Evolutionary conservation across 2,797 vertebrate species (phyloP), one percentile per base, ranked within the genome.

Genomic region (Anisognathus igniventris): DNA sequence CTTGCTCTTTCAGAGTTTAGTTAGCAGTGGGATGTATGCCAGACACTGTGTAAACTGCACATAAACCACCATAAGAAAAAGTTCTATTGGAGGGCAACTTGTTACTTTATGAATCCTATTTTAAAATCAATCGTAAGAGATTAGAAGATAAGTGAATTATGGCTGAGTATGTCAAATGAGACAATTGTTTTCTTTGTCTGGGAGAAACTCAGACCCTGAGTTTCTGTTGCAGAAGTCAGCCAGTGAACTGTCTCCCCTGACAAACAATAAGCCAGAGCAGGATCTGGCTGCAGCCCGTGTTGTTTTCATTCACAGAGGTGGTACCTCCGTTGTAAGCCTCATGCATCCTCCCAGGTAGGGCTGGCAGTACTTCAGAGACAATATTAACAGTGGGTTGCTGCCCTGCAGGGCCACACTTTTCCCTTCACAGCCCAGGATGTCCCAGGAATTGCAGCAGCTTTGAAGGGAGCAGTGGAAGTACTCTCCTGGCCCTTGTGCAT

Each of bases 1-100:
- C 25, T 30, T 84, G 68, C 37, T 92, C 87, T 93, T 80, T 90
- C 47, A 81, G 51, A 83, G 82, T 90, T 97, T 80, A 93, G 65
- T 92, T 90, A 76, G 37, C 51, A 31, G 45, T 14, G 23, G 57
- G 53, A 70, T 20, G 12, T 64, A 28, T 61, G 64, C n/a, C 44
- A 5, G 6, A 72, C 50, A 39, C n/a, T 14, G 9, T 1, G 1
- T 56, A 66, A 82, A 42, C 11, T 45, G n/a, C 19, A 28, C 27
- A 20, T 28, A 28, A 8, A 9, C 33, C 30, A 30, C 8, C 1
- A 7, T 11, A 54, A 40, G 31, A 54, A 85, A 80, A 68, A 40
- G 4, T 44, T 73, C 31, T 40, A 3, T 30, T 74, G 31, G 13
- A 72, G 13, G 44, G n/a, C 27, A 84, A 3, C 16, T 72, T 77